Evolutionary conservation across 2,888 invertebrate genomes (phyloP), one percentile per base, ranked within the genome.

Genomic region (Ethmia dodecea): DNA sequence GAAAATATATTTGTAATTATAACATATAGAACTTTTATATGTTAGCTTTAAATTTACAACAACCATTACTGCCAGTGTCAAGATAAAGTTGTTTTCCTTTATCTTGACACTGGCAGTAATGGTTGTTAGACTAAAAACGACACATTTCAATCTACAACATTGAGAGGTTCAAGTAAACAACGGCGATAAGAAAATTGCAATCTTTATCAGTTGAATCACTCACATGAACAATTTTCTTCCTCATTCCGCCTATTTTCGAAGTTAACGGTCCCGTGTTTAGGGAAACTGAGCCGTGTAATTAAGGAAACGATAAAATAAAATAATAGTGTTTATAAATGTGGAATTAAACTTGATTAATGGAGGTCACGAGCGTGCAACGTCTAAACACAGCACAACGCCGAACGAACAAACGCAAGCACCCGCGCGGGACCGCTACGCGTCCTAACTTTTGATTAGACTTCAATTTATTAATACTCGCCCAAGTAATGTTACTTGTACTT

Each of bases 381-480:
- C 11, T 11, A 18, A 5, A 5, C 5, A 18, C 5, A 18, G 8
- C 18, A 18, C 18, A 18, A 18, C 18, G 8, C 18, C 11, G 26
- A 22, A 22, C 22, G 4, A 9, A 22, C 22, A 22, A 22, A 22
- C 22, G 22, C 26, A 28, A 22, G 28, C 24, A 22, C 22, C 18
- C 31, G 27, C 18, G 15, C 13, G 35, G 26, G 30, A 30, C 22
- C n/a, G 16, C 5, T n/a, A n/a, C 18, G 13, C 8, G 24, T 10
- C 28, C 16, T 13, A 34, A 35, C 16, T 35, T 35, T 35, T 30
- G 35, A 35, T 35, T 35, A 35, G 16, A 26, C 18, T 26, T 35
- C 13, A 20, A 34, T 34, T 34, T 34, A 34, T 34, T 24, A 34
- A 26, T 5, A 12, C 26, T 26, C 9, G 22, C n/a, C 22, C 22